Evolutionary conservation across 2,113 vertebrate species (phyloP).

Genomic region (Phocoena sinus): DNA sequence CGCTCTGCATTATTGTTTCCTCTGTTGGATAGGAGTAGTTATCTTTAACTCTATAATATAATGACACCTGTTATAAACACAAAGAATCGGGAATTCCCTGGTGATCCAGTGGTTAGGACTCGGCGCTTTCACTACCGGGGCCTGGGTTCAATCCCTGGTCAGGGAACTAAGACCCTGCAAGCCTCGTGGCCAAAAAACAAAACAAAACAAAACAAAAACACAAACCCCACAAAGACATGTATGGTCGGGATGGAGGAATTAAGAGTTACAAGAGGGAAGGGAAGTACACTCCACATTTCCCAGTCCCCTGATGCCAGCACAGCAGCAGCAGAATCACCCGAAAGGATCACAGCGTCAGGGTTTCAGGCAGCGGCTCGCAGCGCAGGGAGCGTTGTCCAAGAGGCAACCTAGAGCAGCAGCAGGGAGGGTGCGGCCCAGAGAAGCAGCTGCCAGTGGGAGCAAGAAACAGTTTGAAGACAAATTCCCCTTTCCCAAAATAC

Average conservation of each 20-base stretch:
- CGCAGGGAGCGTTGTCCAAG: neutral
- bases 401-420: neutral
- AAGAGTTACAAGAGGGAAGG: neutral
- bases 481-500: neutral
- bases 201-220: neutral
- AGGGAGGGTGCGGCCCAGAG: fast-evolving
- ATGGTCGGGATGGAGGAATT: neutral
- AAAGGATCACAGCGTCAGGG: neutral
- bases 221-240: neutral
- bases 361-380: neutral
- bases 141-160: too few species aligned
- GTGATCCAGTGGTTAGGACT: too few species aligned
- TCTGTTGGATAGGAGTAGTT: neutral
- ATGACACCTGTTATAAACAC: neutral
- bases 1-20: neutral
- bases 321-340: neutral
- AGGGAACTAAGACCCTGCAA: too few species aligned
- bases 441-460: neutral
- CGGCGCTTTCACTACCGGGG: too few species aligned
- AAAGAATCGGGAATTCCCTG: neutral
- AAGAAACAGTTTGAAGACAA: neutral
- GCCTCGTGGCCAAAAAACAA: too few species aligned
- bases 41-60: neutral
- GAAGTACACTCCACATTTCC: neutral
- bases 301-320: too few species aligned